Evolutionary conservation across 2,113 vertebrate species (phyloP).

Genomic region (Malurus cyaneus): DNA sequence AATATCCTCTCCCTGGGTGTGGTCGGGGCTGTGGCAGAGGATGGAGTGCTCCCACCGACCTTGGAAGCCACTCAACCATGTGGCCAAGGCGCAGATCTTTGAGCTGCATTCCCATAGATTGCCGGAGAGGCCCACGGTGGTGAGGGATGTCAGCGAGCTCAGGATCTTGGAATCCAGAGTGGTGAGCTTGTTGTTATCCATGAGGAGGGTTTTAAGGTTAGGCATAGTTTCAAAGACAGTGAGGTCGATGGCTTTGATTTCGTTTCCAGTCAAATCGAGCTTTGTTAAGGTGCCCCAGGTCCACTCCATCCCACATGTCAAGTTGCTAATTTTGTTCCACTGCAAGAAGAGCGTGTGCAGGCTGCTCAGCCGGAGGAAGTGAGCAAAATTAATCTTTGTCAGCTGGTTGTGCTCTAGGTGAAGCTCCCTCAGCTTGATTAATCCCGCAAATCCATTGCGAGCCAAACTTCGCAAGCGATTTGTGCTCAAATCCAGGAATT

Average conservation of each 20-base stretch:
- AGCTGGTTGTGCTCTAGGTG: conserved; percentile 99
- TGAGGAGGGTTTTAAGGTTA: conserved; percentile 92
- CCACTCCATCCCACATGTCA: conserved; percentile 98
- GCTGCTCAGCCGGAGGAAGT: conserved; percentile 95
- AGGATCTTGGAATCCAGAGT: conserved; percentile 88
- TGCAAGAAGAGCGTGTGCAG: conserved; percentile 96
- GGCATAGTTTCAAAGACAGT: conserved; percentile 95
- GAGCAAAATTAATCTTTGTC: conserved; percentile 98
- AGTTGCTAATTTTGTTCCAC: conserved; percentile 98
- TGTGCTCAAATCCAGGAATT: conserved; percentile 97
- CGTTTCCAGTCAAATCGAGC: conserved; percentile 94
- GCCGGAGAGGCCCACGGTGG: conserved; percentile 90
- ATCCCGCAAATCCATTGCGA: conserved; percentile 96
- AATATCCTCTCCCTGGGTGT: conserved; percentile 98
- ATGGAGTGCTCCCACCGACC: conserved; percentile 98
- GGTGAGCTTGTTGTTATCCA: conserved; percentile 98
- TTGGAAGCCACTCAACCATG: conserved; percentile 93
- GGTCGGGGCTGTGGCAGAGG: conserved; percentile 93
- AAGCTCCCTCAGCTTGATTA: conserved; percentile 97
- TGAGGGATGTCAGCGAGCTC: conserved; percentile 87
- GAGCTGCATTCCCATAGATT: conserved; percentile 99
- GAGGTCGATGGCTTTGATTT: conserved; percentile 89
- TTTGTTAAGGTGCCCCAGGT: conserved; percentile 96
- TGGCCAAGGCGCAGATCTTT: conserved; percentile 92
- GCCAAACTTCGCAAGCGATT: conserved; percentile 96